Conservation (phyloP, 2,888 invertebrate species). For the Amphipoea lucens region DNA sequence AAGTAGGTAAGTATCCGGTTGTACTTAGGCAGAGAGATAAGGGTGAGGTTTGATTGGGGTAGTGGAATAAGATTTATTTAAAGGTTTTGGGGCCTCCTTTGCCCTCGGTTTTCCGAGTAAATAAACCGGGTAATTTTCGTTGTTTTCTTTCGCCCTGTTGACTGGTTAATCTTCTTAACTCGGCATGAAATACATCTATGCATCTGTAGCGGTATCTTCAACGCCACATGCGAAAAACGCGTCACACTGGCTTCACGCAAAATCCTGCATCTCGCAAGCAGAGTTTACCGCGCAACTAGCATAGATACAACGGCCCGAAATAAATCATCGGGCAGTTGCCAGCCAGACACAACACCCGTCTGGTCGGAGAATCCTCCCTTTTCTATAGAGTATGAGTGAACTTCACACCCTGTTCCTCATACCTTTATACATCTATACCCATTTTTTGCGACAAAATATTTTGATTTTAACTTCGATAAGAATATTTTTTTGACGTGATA, state of each 20-base stretch:
- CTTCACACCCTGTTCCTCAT: too few species aligned
- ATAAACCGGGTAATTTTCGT: background rate
- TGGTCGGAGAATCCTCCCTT: too few species aligned
- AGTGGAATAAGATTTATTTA: background rate
- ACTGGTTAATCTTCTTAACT: background rate
- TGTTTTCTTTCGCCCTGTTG: background rate
- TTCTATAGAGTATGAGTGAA: too few species aligned
- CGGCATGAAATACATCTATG: background rate
- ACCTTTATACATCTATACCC: background rate
- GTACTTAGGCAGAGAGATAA: background rate
- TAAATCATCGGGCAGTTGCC: too few species aligned
- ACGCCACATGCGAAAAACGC: too few species aligned
- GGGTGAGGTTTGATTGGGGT: background rate
- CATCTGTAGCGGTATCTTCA: background rate
- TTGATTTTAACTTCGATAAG: background rate
- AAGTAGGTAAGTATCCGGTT: constrained; percentile 6
- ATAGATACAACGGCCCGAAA: too few species aligned
- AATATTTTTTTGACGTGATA: too few species aligned
- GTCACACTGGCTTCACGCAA: too few species aligned
- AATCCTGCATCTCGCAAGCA: too few species aligned
- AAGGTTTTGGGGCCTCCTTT: too few species aligned
- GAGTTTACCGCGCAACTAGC: too few species aligned
- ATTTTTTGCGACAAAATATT: background rate
- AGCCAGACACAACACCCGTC: too few species aligned
- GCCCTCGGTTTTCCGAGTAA: background rate